These are phyloP conservation scores for Achatina immaculata DNA, from an alignment of 1,140 invertebrate species.

Conservation along the genomic window DNA sequence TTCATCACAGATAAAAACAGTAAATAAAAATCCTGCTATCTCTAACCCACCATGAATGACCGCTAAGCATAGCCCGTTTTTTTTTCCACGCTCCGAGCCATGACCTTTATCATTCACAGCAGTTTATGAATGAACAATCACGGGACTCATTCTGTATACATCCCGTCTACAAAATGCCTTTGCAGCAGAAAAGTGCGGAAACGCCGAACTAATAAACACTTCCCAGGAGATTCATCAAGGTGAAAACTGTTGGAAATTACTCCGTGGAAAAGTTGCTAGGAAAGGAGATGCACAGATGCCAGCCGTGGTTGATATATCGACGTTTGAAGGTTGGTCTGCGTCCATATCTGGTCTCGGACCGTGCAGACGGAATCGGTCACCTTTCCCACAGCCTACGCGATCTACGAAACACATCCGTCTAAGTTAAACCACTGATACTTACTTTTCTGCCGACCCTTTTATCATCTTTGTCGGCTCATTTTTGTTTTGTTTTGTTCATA, in stretches of 20 bases:
- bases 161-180: constrained; percentile 31
- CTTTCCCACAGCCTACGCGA: constrained; percentile 17
- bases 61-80: background rate
- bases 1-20: background rate
- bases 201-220: background rate
- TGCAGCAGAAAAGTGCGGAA: constrained; percentile 5
- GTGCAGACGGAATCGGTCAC: constrained; percentile 24
- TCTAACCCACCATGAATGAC: constrained; percentile 23
- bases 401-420: background rate
- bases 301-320: background rate
- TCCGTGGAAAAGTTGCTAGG: background rate
- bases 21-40: background rate
- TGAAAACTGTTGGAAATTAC: background rate
- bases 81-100: constrained; percentile 37
- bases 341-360: constrained; percentile 24
- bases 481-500: background rate
- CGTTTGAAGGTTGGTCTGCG: background rate
- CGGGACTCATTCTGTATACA: constrained; percentile 37
- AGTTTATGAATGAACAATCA: constrained; percentile 43
- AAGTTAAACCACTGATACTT: constrained; percentile 18
- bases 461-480: constrained; percentile 40
- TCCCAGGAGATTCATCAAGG: background rate
- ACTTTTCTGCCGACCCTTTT: constrained; percentile 37
- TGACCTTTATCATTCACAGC: constrained; percentile 44
- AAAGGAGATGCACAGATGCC: background rate